Conservation (phyloP, 2,888 invertebrate genomes). For the Drosophila cracens region DNA sequence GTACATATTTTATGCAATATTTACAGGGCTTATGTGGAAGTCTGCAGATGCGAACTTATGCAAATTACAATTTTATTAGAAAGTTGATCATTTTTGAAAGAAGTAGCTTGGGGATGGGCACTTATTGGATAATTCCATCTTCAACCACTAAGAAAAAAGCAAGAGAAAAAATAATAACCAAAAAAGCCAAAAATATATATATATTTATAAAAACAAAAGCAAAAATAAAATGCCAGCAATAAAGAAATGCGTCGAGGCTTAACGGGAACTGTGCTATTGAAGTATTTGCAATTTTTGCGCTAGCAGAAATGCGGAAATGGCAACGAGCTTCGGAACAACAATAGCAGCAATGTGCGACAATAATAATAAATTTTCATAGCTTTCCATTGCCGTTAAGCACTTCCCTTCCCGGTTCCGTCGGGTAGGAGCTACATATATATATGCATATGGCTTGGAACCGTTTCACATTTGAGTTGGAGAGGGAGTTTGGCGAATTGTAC, state of each 20-base stretch:
- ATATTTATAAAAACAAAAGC: background rate
- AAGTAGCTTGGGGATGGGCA: background rate
- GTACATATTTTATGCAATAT: background rate
- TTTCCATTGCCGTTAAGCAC: conserved; percentile 46
- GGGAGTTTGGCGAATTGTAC: conserved; percentile 10
- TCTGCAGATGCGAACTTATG: conserved; percentile 1
- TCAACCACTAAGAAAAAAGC: background rate
- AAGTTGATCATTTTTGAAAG: conserved; percentile 32
- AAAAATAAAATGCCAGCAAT: background rate
- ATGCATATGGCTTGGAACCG: conserved; percentile 23
- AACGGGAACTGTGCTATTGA: conserved; percentile 55
- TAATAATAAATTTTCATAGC: conserved; percentile 73
- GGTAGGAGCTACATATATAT: background rate
- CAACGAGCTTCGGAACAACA: conserved; percentile 18
- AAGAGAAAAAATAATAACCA: background rate
- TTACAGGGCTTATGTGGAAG: background rate
- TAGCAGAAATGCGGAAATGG: conserved; percentile 11
- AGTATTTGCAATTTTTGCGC: conserved; percentile 59
- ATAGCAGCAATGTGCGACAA: conserved; percentile 46
- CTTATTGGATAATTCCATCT: conserved; percentile 28
- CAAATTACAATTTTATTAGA: conserved; percentile 39
- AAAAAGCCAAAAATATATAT: background rate
- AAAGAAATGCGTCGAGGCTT: conserved; percentile 16
- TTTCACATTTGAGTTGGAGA: conserved; percentile 13
- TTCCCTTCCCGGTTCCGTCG: conserved; percentile 30